Percentiles rank a stretch among this genome's conserved stretches.
phyloP scores from a whole-genome alignment of 2,888 invertebrate genomes.

The Homarus gammarus region DNA sequence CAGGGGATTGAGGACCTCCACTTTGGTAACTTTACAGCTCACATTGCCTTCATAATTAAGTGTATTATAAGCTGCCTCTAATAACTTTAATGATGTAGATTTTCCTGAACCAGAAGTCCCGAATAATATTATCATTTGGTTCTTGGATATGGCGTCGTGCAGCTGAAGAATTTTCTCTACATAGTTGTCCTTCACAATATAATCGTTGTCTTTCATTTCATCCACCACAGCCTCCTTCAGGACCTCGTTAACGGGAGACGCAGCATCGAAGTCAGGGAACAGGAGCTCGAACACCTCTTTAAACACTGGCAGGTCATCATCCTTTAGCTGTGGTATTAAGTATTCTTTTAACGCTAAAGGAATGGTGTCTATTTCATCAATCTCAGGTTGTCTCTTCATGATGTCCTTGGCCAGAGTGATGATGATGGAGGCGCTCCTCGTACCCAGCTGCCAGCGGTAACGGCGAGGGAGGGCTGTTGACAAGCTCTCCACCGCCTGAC shows the following conservation, averaged over 20 bases:
- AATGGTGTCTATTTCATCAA: conserved; percentile 60
- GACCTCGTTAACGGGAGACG: conserved; percentile 28
- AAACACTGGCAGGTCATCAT: conserved; percentile 50
- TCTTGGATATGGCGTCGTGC: conserved; percentile 60
- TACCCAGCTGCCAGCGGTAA: conserved; percentile 35
- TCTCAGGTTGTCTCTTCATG: conserved; percentile 53
- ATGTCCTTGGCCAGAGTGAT: conserved; percentile 41
- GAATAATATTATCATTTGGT: conserved; percentile 42
- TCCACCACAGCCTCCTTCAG: conserved; percentile 37
- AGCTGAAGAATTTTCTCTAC: conserved; percentile 60
- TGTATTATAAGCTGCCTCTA: conserved; percentile 36
- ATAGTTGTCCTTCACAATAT: conserved; percentile 46
- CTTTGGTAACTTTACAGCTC: conserved; percentile 37
- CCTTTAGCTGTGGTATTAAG: conserved; percentile 53
- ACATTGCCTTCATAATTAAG: conserved; percentile 45
- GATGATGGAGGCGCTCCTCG: conserved; percentile 28
- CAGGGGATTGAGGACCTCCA: conserved; percentile 54
- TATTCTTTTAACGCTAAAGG: conserved; percentile 63
- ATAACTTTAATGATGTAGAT: conserved; percentile 49
- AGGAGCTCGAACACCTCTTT: conserved; percentile 59
- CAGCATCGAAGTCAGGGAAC: conserved; percentile 71
- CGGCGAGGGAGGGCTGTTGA: conserved; percentile 43
- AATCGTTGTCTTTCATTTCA: conserved; percentile 48
- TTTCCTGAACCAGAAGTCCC: conserved; percentile 66
- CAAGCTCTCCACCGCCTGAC: conserved; percentile 50